Evolutionary conservation across 2,113 vertebrate species (phyloP), one percentile per base, ranked within the genome.

Genomic region (Suncus etruscus): DNA sequence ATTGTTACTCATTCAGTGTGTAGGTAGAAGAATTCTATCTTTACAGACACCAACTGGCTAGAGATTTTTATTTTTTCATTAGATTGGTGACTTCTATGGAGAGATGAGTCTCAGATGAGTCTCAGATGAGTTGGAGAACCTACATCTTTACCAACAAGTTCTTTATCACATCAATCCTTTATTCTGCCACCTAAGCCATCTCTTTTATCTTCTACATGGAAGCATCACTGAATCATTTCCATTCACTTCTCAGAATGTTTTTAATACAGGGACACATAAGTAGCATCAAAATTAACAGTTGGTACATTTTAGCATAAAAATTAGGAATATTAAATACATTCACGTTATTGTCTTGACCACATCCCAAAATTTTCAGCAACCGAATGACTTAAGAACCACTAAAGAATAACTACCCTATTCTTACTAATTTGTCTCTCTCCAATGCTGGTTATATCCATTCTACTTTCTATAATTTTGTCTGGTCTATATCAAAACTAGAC

Each of bases 61-160:
- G 25, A 48, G 25, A 70, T 75, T 74, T 92, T 91, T 72, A 45
- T 79, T 6, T 32, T 39, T 87, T 8, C 8, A 27, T 66, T 90
- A 84, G n/a, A 54, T 81, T 87, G 91, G 69, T 73, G 27, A n/a
- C 51, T 86, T 95, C 74, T 45, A 89, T 87, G 84, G 81, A 81
- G 54, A 91, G 27, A n/a, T n/a, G n/a, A n/a, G n/a, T n/a, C n/a
- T n/a, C n/a, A n/a, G n/a, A n/a, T n/a, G n/a, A n/a, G n/a, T n/a
- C n/a, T n/a, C n/a, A 31, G n/a, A 20, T 70, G 31, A 58, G 20
- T 84, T 69, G 83, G 69, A 86, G 75, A 76, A 76, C n/a, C 68
- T 1, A 27, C 22, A 47, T 74, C 66, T 86, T 74, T 76, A 47
- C 47, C 39, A 31, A 66, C 2, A 68, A 66, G 14, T 72, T 77